phyloP scores from a whole-genome alignment of 2,888 invertebrate species.

The Agrotis clavis region DNA sequence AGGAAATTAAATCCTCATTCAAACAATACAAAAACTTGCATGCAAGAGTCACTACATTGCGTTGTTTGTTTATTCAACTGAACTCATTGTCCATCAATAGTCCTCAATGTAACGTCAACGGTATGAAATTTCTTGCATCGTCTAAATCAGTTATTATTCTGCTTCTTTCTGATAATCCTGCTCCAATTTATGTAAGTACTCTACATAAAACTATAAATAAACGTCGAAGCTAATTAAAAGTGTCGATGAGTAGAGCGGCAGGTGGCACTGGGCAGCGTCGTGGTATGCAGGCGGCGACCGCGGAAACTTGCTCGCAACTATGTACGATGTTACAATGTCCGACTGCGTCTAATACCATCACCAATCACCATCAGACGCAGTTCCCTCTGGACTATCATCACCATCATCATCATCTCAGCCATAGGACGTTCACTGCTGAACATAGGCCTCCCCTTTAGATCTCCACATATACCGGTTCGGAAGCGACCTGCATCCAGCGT shows the following conservation, averaged over 20 bases:
- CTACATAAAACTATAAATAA: constrained; percentile 10
- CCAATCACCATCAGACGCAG: not conserved
- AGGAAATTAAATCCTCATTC: no score
- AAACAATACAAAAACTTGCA: no score
- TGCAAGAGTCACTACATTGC: no score
- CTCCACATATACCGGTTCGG: no score
- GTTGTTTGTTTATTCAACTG: no score
- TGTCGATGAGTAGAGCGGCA: not conserved
- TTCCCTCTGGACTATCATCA: not conserved
- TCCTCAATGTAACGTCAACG: no score
- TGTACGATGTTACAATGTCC: not conserved
- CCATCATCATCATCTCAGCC: no score
- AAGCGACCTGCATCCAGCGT: no score
- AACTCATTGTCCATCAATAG: no score
- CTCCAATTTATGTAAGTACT: not conserved
- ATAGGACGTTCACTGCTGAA: no score
- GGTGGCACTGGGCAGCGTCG: not conserved
- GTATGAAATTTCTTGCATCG: no score
- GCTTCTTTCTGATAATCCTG: constrained; percentile 5
- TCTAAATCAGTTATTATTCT: not conserved
- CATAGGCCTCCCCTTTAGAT: no score
- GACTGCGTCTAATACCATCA: not conserved
- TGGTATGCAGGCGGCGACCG: constrained; percentile 15
- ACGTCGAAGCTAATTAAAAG: constrained; percentile 12
- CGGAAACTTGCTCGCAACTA: constrained; percentile 28